phyloP scores from a whole-genome alignment of 2,113 vertebrate genomes.

The Bombycilla garrulus region DNA sequence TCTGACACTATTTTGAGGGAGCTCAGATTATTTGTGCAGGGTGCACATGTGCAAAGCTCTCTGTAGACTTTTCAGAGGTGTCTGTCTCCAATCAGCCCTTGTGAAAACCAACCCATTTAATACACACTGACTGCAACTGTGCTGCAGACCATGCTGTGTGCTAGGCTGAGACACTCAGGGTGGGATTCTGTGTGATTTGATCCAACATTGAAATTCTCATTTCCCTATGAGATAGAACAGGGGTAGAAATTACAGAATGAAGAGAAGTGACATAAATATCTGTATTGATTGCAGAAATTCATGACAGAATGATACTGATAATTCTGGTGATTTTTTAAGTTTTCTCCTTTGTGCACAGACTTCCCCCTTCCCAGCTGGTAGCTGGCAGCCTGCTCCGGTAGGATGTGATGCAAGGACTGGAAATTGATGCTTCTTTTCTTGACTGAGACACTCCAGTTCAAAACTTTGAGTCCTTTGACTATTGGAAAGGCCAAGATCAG shows the following conservation, averaged over 20 bases:
- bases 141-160: accelerated
- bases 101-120: neutral
- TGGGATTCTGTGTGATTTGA: neutral
- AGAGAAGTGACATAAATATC: neutral
- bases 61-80: neutral
- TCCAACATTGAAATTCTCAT: neutral
- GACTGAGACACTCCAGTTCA: slow-evolving; percentile 25
- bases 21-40: neutral
- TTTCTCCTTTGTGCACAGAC: neutral
- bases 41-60: neutral
- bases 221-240: neutral
- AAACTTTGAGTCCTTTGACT: slow-evolving; percentile 54
- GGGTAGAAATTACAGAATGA: neutral
- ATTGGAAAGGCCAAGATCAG: slow-evolving; percentile 34
- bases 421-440: slow-evolving; percentile 45
- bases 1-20: neutral
- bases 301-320: neutral
- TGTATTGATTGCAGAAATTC: neutral
- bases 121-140: neutral
- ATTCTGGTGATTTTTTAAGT: neutral
- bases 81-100: neutral
- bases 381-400: neutral
- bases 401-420: neutral
- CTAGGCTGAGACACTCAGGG: neutral
- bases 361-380: slow-evolving; percentile 15